Base-by-base conservation (phyloP, 2,888 invertebrate species). In the Andricus curvator region DNA sequence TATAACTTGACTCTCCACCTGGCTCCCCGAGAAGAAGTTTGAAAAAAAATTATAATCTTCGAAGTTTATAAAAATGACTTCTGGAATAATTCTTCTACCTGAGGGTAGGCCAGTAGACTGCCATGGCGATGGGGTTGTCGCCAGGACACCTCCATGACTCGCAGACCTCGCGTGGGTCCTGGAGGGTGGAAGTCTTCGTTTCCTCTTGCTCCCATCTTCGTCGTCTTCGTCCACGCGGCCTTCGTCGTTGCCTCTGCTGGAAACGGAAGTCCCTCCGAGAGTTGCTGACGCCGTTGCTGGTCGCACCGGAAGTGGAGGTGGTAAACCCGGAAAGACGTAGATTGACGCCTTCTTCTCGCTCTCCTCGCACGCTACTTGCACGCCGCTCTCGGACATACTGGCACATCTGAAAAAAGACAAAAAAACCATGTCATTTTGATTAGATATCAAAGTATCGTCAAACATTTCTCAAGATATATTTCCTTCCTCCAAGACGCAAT, bases 101-200 rank as follows among this genome's bases (percentile, higher is more conserved):
- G 74, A 5, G 13, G 74, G 74, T 33, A 33, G 51, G n/a, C 51
- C 74, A 17, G 74, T 33, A 20, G 74, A 9, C n/a, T 29, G 74
- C 74, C 74, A 74, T 29, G 70, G 74, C n/a, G 74, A 51, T 20
- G 74, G 74, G 15, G 91, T 93, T 81, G 94, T 94, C 70, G 92
- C 87, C 29, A 94, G 93, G 41, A 95, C 95, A 82, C 97, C 97
- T 78, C 97, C 97, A 94, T 97, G 97, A 92, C 97, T 97, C 87
- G 97, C 95, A 88, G 97, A 97, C 84, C 97, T 95, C 84, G 96
- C 95, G 93, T 97, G 97, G 1, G 93, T 93, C 82, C 87, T 89
- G 74, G 86, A 67, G 11, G 82, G 41, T 92, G 89, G 93, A 92
- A 81, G 92, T 93, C 84, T 82, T 25, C 87, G 80, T 74, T 78